A percentile compares a stretch with the other conserved stretches of the same genome.
These are phyloP conservation scores for Cheirogaleus medius DNA, from an alignment of 2,113 vertebrate species.

Conservation along the genomic window DNA sequence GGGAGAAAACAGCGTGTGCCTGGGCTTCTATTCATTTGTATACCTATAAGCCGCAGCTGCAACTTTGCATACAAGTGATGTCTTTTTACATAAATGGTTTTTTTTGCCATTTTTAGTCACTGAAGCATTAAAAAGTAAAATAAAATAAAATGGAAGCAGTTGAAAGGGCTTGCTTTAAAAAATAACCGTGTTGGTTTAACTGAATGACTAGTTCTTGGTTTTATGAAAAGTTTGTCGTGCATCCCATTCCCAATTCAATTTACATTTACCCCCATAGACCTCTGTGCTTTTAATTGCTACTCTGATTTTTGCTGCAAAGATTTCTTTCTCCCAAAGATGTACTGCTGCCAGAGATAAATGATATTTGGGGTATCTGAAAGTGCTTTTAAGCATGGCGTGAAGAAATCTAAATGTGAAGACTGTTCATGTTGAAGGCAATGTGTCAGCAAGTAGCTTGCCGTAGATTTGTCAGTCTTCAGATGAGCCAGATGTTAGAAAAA, in stretches of 20 bases:
- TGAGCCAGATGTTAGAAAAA: neutral
- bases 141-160: slow-evolving; percentile 79
- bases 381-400: slow-evolving; percentile 15
- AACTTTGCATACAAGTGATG: slow-evolving; percentile 76
- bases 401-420: slow-evolving; percentile 44
- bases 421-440: neutral
- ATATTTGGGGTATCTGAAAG: slow-evolving; percentile 62
- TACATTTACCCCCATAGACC: slow-evolving; percentile 69
- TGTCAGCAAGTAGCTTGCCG: neutral
- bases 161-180: slow-evolving; percentile 79
- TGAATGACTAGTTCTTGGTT: slow-evolving; percentile 70
- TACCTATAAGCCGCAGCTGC: slow-evolving; percentile 73
- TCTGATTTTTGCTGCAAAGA: slow-evolving; percentile 81
- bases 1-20: neutral
- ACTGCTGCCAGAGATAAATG: slow-evolving; percentile 73
- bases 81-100: slow-evolving; percentile 75
- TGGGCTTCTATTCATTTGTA: slow-evolving; percentile 68
- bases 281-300: slow-evolving; percentile 65
- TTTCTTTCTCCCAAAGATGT: slow-evolving; percentile 81
- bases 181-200: slow-evolving; percentile 73
- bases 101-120: slow-evolving; percentile 80
- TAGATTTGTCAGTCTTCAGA: neutral
- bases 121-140: slow-evolving; percentile 79
- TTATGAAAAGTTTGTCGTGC: slow-evolving; percentile 64
- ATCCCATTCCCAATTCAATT: slow-evolving; percentile 82